These are phyloP conservation scores for Sorex maritimensis DNA, from an alignment of 2,797 vertebrate species.

Conservation along the genomic window DNA sequence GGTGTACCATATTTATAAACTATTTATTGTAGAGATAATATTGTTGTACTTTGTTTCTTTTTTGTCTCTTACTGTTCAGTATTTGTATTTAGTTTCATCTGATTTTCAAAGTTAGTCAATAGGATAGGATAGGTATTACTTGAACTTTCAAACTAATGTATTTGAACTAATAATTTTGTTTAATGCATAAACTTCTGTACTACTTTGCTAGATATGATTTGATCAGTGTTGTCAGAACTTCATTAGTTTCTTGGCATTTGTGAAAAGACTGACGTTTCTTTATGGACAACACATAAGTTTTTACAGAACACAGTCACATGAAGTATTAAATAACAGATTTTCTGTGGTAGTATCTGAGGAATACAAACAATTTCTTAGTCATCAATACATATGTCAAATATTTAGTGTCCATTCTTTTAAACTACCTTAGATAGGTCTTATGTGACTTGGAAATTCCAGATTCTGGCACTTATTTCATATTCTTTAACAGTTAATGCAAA, in stretches of 20 bases:
- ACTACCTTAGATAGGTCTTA: slow-evolving; percentile 36
- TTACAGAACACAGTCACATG: background rate
- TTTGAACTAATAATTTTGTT: slow-evolving; percentile 36
- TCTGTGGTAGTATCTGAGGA: background rate
- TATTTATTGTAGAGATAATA: background rate
- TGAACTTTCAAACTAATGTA: slow-evolving; percentile 46
- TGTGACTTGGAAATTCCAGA: slow-evolving; percentile 27
- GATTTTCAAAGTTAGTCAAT: background rate
- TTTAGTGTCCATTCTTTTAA: slow-evolving; percentile 56
- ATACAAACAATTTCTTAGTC: background rate
- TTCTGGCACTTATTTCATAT: background rate
- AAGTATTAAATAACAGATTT: slow-evolving; percentile 51
- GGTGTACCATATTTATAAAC: background rate
- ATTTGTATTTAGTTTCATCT: background rate
- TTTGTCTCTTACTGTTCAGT: background rate
- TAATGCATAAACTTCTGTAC: background rate
- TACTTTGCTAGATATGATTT: background rate
- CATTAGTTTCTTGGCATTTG: slow-evolving; percentile 51
- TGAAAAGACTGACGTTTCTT: slow-evolving; percentile 61
- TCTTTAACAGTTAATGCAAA: background rate
- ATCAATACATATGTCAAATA: background rate
- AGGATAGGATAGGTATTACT: background rate
- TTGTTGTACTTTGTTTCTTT: slow-evolving; percentile 29
- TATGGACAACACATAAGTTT: background rate
- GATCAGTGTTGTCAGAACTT: background rate